Conservation (phyloP, 2,888 invertebrate species). For the Drymonia ruficornis region DNA sequence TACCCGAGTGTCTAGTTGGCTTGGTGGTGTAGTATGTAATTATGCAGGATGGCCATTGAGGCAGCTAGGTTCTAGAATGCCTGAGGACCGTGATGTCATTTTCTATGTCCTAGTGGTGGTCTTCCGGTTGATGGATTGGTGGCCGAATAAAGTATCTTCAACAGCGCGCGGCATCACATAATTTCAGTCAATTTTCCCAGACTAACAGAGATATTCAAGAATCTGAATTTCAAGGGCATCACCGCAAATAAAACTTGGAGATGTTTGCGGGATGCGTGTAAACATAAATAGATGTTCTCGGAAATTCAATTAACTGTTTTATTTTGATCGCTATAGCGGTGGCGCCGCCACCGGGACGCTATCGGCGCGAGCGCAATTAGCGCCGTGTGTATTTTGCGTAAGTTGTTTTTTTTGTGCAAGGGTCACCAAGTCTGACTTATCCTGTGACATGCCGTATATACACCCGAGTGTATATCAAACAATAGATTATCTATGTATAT, state of each 20-base stretch:
- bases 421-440: background rate
- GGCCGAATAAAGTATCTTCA: too few species aligned
- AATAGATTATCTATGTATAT: too few species aligned
- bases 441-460: background rate
- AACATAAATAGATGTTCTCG: conserved; percentile 63
- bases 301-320: conserved; percentile 55
- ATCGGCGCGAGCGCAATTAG: conserved; percentile 27
- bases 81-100: too few species aligned
- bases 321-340: conserved; percentile 43
- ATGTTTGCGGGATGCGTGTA: conserved; percentile 48
- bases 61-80: too few species aligned
- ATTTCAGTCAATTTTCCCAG: background rate
- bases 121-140: too few species aligned
- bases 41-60: too few species aligned
- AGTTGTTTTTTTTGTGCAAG: conserved; percentile 25
- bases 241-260: conserved; percentile 39
- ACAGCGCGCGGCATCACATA: background rate
- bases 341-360: conserved; percentile 30
- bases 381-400: conserved; percentile 36
- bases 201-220: conserved; percentile 8
- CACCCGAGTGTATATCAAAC: too few species aligned
- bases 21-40: too few species aligned
- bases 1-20: too few species aligned
- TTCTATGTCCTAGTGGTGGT: too few species aligned
- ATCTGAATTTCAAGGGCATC: conserved; percentile 46